A percentile compares a stretch with the other conserved stretches of the same genome.
These are phyloP conservation scores for Allygus modestus DNA, from an alignment of 2,888 invertebrate species.

Conservation along the genomic window DNA sequence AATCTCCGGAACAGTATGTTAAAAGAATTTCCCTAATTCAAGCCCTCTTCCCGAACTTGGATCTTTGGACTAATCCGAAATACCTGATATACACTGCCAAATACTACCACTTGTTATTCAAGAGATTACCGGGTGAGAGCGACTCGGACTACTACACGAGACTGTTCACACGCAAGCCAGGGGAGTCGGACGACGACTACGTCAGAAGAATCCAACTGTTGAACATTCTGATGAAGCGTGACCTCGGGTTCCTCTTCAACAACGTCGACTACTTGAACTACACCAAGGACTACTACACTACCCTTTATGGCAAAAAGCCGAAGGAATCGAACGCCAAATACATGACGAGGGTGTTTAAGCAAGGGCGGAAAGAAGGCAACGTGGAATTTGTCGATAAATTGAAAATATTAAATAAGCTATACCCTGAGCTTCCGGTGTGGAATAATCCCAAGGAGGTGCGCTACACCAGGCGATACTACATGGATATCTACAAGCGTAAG, in stretches of 20 bases:
- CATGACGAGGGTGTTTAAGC: slow-evolving; percentile 32
- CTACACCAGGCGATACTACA: slow-evolving; percentile 50
- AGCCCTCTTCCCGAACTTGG: slow-evolving; percentile 17
- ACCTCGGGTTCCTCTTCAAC: slow-evolving; percentile 21
- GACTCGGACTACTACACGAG: slow-evolving; percentile 17
- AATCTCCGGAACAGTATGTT: slow-evolving; percentile 44
- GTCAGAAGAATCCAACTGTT: slow-evolving; percentile 8
- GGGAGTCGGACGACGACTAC: slow-evolving; percentile 14
- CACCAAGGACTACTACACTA: slow-evolving; percentile 29
- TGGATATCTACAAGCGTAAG: slow-evolving; percentile 17
- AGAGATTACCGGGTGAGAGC: slow-evolving; percentile 18
- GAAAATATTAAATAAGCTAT: slow-evolving; percentile 32
- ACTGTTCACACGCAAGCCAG: slow-evolving; percentile 5
- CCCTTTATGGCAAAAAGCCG: background rate
- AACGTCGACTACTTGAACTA: slow-evolving; percentile 36
- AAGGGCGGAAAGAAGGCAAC: background rate
- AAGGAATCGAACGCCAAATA: slow-evolving; percentile 5
- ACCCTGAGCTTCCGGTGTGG: slow-evolving; percentile 40
- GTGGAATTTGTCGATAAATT: slow-evolving; percentile 42
- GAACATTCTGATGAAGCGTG: background rate
- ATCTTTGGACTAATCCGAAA: slow-evolving; percentile 48
- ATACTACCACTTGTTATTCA: slow-evolving; percentile 44
- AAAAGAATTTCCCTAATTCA: slow-evolving; percentile 47
- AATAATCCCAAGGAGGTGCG: slow-evolving; percentile 41
- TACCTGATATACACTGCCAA: slow-evolving; percentile 35